Percentiles rank a stretch among this genome's conserved stretches.
These are phyloP conservation scores for Acropora tenuis DNA, from an alignment of 64 coral and sea anemone species.

Conservation along the genomic window DNA sequence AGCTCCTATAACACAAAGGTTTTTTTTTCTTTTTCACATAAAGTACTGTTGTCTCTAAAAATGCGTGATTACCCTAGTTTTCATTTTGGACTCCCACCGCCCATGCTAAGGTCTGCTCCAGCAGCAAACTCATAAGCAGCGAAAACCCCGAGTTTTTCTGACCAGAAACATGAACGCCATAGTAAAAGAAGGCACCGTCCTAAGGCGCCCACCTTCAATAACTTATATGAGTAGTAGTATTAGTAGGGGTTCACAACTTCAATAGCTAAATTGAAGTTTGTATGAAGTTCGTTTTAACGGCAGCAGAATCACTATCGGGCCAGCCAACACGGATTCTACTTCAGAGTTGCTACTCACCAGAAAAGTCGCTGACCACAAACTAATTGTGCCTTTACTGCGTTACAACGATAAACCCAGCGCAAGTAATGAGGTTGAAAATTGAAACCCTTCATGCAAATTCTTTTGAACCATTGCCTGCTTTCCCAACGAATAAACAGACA, in stretches of 20 bases:
- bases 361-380: neutral
- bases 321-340: neutral
- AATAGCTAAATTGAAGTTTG: neutral
- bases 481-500: neutral
- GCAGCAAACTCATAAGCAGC: neutral
- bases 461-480: neutral
- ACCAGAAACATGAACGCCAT: neutral
- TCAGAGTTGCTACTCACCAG: neutral
- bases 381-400: neutral
- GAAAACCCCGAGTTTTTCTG: neutral
- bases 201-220: neutral
- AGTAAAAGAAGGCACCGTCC: too few relatives aligned
- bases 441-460: neutral
- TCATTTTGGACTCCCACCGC: neutral
- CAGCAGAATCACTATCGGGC: neutral
- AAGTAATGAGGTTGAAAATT: neutral
- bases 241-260: neutral
- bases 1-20: neutral
- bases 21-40: neutral
- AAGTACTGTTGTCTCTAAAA: neutral
- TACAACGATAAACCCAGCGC: neutral
- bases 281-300: too few relatives aligned
- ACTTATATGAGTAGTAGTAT: neutral
- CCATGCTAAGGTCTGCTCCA: neutral
- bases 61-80: neutral